Conservation (phyloP, 2,888 invertebrate species). For the Torymus tubicola region DNA sequence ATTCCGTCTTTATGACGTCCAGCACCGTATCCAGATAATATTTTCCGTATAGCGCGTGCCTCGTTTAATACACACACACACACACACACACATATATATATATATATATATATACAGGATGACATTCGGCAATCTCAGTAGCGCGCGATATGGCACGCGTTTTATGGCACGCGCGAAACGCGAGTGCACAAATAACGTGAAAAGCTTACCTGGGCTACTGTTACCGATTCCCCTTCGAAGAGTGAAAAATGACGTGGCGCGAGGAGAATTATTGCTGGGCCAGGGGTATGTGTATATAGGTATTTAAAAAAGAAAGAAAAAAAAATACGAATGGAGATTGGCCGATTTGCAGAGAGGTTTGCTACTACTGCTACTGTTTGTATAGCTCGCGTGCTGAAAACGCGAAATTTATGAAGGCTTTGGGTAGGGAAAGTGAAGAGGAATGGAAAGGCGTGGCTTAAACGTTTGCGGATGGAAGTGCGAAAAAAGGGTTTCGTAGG, state of each 20-base stretch:
- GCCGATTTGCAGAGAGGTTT: too few relatives aligned
- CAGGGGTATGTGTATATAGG: too few relatives aligned
- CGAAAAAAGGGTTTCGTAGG: too few relatives aligned
- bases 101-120: too few relatives aligned
- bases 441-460: too few relatives aligned
- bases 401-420: too few relatives aligned
- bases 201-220: conserved; percentile 29
- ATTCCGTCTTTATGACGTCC: conserved; percentile 40
- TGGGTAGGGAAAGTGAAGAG: too few relatives aligned
- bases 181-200: conserved; percentile 12
- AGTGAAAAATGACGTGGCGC: conserved; percentile 21
- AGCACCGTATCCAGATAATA: conserved; percentile 37
- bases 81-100: too few relatives aligned
- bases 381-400: too few relatives aligned
- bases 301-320: conserved; percentile 7
- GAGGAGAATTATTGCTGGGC: conserved; percentile 20
- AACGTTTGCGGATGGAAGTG: too few relatives aligned
- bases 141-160: conserved; percentile 15
- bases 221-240: background rate
- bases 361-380: too few relatives aligned
- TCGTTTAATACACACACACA: conserved; percentile 46
- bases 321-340: too few relatives aligned
- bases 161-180: conserved; percentile 45
- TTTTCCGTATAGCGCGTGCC: conserved; percentile 33
- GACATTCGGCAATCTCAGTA: conserved; percentile 43